phyloP scores from a whole-genome alignment of 1,140 invertebrate species.

The Octopus bimaculoides region DNA sequence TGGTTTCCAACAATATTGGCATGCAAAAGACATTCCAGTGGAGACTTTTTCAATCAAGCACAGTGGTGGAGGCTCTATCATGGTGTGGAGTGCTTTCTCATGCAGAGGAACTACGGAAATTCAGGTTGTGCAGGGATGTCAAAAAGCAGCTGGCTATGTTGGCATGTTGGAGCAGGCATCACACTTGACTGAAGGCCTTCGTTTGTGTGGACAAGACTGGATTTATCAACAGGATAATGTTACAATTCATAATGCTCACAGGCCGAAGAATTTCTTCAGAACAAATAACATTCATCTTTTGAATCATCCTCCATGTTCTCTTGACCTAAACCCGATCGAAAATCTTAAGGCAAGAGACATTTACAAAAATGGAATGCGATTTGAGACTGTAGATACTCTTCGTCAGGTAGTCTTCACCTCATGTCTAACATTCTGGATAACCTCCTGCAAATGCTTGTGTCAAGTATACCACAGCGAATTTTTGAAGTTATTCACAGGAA shows the following conservation, averaged over 20 bases:
- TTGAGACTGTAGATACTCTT: too few relatives aligned
- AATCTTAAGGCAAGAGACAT: neutral
- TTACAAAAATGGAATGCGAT: too few relatives aligned
- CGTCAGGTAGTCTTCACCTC: too few relatives aligned
- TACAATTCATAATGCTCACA: neutral
- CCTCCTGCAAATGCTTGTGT: too few relatives aligned
- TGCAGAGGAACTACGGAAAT: too few relatives aligned
- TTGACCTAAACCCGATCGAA: neutral
- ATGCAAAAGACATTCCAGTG: neutral
- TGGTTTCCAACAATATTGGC: neutral
- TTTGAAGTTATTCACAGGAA: too few relatives aligned
- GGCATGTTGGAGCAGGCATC: neutral
- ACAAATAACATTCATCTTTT: neutral
- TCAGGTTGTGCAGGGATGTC: neutral
- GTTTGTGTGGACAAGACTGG: neutral
- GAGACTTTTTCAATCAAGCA: neutral
- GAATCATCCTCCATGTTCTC: neutral
- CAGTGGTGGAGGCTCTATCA: neutral
- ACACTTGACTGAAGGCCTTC: neutral
- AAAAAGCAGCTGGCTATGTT: neutral
- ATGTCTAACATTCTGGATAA: too few relatives aligned
- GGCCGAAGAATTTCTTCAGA: neutral
- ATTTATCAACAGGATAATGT: neutral
- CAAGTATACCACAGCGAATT: too few relatives aligned
- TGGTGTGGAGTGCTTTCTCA: neutral